phyloP scores from a whole-genome alignment of 1,140 invertebrate genomes.

The Pantala flavescens region DNA sequence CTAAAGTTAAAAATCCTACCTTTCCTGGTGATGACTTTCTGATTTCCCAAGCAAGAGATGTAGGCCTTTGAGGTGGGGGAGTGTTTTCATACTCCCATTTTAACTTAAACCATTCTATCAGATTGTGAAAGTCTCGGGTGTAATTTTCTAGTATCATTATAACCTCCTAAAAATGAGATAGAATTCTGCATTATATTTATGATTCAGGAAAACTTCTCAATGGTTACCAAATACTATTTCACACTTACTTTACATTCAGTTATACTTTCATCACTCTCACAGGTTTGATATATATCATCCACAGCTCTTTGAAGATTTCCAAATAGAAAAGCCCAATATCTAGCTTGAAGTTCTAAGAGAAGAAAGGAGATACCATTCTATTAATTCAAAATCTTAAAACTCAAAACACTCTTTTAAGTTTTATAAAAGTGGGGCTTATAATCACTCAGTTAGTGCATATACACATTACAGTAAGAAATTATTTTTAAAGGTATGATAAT shows the following conservation, averaged over 20 bases:
- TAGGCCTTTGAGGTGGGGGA: slow-evolving; percentile 67
- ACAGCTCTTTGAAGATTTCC: slow-evolving; percentile 87
- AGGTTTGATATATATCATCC: slow-evolving; percentile 54
- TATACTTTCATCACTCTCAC: slow-evolving; percentile 51
- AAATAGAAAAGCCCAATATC: slow-evolving; percentile 92
- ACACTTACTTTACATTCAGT: slow-evolving; percentile 47
- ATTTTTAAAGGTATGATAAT: too few species aligned
- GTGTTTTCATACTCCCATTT: slow-evolving; percentile 91
- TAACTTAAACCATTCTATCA: slow-evolving; percentile 83
- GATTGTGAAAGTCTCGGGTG: slow-evolving; percentile 81
- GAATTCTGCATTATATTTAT: slow-evolving; percentile 12
- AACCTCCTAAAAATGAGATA: slow-evolving; percentile 57
- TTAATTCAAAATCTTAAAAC: too few species aligned
- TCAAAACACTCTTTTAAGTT: too few species aligned
- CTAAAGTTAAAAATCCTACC: background rate
- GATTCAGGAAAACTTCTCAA: background rate
- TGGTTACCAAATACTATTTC: background rate
- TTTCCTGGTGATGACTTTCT: slow-evolving; percentile 72
- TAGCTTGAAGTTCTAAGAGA: slow-evolving; percentile 60
- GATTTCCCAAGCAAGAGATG: slow-evolving; percentile 87
- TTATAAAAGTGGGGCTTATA: too few species aligned
- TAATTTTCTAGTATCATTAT: slow-evolving; percentile 90
- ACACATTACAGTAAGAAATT: too few species aligned
- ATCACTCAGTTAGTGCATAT: too few species aligned
- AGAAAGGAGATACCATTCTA: slow-evolving; percentile 15